Base-by-base conservation (phyloP, 2,888 invertebrate species). In the Xestobium rufovillosum region DNA sequence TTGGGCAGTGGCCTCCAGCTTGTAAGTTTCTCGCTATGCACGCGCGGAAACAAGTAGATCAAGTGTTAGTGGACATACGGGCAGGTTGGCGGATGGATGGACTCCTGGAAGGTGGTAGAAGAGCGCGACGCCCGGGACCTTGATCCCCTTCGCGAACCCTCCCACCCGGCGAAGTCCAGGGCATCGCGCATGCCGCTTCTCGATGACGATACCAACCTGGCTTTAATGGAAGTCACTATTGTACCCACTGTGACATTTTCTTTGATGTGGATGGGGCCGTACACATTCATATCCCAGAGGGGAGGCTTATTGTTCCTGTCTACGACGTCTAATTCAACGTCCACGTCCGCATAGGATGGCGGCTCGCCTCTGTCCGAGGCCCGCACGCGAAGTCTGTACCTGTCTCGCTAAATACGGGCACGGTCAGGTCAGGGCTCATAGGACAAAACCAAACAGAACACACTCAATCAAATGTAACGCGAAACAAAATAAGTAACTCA, bases 181-280 rank as follows among this genome's bases (percentile, higher is more conserved):
- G 10, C 14, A 23, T 56, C 57, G 51, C 56, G 29, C 29, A 66
- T 51, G 67, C 4, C 13, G 34, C 30, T 37, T 36, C 31, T 31
- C 65, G 66, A 66, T 49, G 50, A 44, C 61, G 69, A 84, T 86
- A 85, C 85, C 83, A 85, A 86, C 91, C 91, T 90, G 79, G 92
- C 92, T 84, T 91, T 91, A 75, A 92, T 86, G 76, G 89, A 85
- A 78, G 90, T 90, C 80, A 92, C 90, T 82, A 88, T 86, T 75
- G 90, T 90, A 82, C 92, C 91, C 80, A 92, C 89, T 82, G 90
- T 90, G 81, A 91, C 89, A 86, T 92, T 92, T 85, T 94, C 92
- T 80, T 84, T 86, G 81, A 92, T 88, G 83, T 86, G 85, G 78
- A 89, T 89, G 77, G 91, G 91, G 78, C 92, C 90, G 80, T 92